phyloP scores from a whole-genome alignment of 2,888 invertebrate species.

The Lottia scabra region DNA sequence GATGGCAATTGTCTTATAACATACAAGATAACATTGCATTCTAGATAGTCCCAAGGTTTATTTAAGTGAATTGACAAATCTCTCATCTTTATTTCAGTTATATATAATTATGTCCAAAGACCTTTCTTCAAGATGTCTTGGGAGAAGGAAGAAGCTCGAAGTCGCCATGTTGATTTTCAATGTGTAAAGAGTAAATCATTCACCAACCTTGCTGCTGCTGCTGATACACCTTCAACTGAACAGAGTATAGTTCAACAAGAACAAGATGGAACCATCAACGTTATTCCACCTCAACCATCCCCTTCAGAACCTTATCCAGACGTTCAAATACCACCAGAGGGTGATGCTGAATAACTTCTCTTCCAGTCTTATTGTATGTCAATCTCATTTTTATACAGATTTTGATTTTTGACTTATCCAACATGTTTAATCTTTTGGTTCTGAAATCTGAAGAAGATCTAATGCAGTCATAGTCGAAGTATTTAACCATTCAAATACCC shows the following conservation, averaged over 20 bases:
- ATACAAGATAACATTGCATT: too few relatives aligned
- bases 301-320: slow-evolving; percentile 64
- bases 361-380: too few relatives aligned
- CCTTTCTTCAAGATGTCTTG: slow-evolving; percentile 99
- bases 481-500: too few relatives aligned
- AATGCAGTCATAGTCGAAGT: too few relatives aligned
- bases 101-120: slow-evolving; percentile 99
- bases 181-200: slow-evolving; percentile 98
- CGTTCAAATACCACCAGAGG: slow-evolving; percentile 58
- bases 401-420: too few relatives aligned
- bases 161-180: slow-evolving; percentile 98
- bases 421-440: too few relatives aligned
- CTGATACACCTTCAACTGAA: slow-evolving; percentile 84
- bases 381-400: too few relatives aligned
- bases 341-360: slow-evolving; percentile 40
- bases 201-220: slow-evolving; percentile 91
- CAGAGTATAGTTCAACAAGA: slow-evolving; percentile 45
- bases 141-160: slow-evolving; percentile 99
- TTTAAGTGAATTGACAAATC: background rate
- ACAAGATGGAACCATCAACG: slow-evolving; percentile 67
- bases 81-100: slow-evolving; percentile 74
- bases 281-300: slow-evolving; percentile 69
- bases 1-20: too few relatives aligned
- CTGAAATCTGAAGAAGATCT: too few relatives aligned
- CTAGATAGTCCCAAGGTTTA: too few relatives aligned